These are phyloP conservation scores for Manacus vitellinus DNA, from an alignment of 2,113 vertebrate species.

Conservation along the genomic window DNA sequence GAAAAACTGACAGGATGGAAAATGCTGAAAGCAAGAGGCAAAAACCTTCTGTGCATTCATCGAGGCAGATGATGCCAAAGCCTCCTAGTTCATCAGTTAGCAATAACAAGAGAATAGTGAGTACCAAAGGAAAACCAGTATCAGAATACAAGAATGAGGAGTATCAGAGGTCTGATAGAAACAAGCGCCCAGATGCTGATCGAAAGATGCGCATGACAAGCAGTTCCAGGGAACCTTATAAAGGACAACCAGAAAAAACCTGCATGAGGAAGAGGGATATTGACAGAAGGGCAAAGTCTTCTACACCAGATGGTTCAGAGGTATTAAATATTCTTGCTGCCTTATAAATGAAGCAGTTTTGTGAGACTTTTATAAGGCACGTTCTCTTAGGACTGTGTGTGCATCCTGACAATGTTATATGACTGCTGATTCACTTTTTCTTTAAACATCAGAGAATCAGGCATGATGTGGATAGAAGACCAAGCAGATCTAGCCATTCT, in stretches of 20 bases:
- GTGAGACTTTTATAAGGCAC: constrained; percentile 50
- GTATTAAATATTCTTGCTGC: constrained; percentile 76
- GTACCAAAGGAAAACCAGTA: constrained; percentile 70
- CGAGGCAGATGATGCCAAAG: constrained; percentile 85
- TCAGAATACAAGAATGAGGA: constrained; percentile 85
- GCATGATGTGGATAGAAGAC: constrained; percentile 80
- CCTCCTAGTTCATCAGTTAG: constrained; percentile 77
- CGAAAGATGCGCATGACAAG: constrained; percentile 80
- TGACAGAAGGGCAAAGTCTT: constrained; percentile 83
- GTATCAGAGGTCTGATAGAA: constrained; percentile 83
- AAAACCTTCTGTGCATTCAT: constrained; percentile 82
- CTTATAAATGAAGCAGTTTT: constrained; percentile 65
- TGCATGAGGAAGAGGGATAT: constrained; percentile 82
- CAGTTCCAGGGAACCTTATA: constrained; percentile 77
- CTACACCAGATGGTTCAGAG: constrained; percentile 81
- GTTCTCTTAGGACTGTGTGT: constrained; percentile 56
- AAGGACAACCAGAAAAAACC: constrained; percentile 82
- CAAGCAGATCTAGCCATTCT: constrained; percentile 85
- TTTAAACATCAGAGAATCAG: constrained; percentile 86
- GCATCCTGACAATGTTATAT: constrained; percentile 61
- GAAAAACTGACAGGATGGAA: constrained; percentile 89
- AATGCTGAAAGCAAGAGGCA: constrained; percentile 85
- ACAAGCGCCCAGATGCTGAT: constrained; percentile 79
- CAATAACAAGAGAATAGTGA: constrained; percentile 82
- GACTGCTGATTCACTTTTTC: constrained; percentile 76